phyloP scores from a whole-genome alignment of 2,888 invertebrate genomes.

The Xanthostigma xanthostigma region DNA sequence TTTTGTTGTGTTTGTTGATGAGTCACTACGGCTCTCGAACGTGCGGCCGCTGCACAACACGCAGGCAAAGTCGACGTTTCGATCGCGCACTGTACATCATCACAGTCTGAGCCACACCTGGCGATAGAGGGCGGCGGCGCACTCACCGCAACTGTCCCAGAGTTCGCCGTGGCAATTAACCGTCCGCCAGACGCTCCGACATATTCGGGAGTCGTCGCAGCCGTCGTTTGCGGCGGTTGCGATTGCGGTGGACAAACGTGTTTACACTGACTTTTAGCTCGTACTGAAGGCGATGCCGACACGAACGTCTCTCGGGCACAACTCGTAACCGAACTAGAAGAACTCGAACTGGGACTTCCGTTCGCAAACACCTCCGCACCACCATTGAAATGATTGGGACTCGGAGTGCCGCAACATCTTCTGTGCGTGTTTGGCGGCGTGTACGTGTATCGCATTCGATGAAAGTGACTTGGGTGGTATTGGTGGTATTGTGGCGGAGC shows the following conservation, averaged over 20 bases:
- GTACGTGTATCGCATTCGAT: constrained; percentile 24
- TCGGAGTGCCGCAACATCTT: constrained; percentile 27
- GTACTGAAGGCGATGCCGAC: constrained; percentile 22
- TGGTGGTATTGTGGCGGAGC: constrained; percentile 24
- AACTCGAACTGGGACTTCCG: constrained; percentile 19
- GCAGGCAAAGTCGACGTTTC: background rate
- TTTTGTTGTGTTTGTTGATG: no score
- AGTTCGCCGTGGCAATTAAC: constrained; percentile 27
- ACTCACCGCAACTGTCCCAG: constrained; percentile 23
- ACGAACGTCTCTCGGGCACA: constrained; percentile 25
- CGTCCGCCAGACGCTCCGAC: constrained; percentile 48
- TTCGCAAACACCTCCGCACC: constrained; percentile 7
- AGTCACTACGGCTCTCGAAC: no score
- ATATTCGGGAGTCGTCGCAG: constrained; percentile 35
- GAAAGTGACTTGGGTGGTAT: constrained; percentile 18
- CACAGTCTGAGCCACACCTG: background rate
- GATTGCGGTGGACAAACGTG: background rate
- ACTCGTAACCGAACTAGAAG: constrained; percentile 12
- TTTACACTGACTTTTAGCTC: constrained; percentile 14
- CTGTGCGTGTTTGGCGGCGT: constrained; percentile 25
- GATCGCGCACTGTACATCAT: background rate
- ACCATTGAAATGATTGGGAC: background rate
- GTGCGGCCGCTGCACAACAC: background rate
- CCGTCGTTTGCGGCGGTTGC: background rate
- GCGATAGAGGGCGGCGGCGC: constrained; percentile 21